Conservation (phyloP, 2,888 invertebrate genomes). For the Chalcis sispes region DNA sequence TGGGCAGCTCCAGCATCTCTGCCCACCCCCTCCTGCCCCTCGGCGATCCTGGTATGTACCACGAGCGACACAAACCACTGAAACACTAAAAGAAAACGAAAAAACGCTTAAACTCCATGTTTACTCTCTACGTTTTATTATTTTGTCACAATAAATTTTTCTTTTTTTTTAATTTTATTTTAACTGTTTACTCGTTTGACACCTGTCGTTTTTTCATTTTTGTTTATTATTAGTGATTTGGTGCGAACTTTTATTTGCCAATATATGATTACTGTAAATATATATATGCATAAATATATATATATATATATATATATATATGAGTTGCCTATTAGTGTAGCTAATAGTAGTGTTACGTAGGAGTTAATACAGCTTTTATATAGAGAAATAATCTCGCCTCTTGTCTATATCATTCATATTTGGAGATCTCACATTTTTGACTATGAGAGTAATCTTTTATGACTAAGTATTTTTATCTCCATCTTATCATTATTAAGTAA, state of each 20-base stretch:
- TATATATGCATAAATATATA: slow-evolving; percentile 21
- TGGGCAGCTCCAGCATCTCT: slow-evolving; percentile 92
- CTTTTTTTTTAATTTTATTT: too few relatives aligned
- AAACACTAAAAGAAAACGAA: slow-evolving; percentile 31
- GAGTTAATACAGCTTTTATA: slow-evolving; percentile 34
- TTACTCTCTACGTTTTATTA: slow-evolving; percentile 23
- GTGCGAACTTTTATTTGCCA: slow-evolving; percentile 45
- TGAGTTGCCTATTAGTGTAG: slow-evolving; percentile 52
- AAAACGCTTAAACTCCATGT: slow-evolving; percentile 52
- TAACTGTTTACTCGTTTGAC: slow-evolving; percentile 60
- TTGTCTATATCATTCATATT: slow-evolving; percentile 8
- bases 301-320: slow-evolving; percentile 42
- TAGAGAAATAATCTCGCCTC: slow-evolving; percentile 10
- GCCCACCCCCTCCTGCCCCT: slow-evolving; percentile 96
- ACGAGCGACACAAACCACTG: slow-evolving; percentile 67
- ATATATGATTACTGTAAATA: slow-evolving; percentile 29
- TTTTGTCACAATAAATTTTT: slow-evolving; percentile 63
- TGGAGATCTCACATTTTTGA: slow-evolving; percentile 11
- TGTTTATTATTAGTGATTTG: slow-evolving; percentile 60
- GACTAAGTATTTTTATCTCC: neutral
- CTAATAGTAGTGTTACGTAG: slow-evolving; percentile 50
- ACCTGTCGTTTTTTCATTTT: slow-evolving; percentile 61
- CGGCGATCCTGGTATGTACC: slow-evolving; percentile 80
- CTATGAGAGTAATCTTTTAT: slow-evolving; percentile 19
- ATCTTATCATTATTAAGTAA: too few relatives aligned